Conservation (phyloP, 2,113 vertebrate species). For the Oncorhynchus mykiss region DNA sequence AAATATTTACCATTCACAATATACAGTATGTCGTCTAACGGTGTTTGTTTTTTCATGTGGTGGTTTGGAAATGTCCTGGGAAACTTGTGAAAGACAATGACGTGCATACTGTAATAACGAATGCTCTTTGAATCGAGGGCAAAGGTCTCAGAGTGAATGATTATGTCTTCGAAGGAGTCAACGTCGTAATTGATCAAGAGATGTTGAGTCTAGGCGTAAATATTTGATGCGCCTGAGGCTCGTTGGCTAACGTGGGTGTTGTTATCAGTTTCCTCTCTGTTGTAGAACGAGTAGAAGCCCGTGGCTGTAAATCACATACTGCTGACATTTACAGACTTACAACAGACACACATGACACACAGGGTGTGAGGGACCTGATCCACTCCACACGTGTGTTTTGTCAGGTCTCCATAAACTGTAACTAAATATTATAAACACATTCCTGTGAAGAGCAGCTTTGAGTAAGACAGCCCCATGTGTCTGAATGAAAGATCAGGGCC, state of each 20-base stretch:
- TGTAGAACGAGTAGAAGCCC: conserved; percentile 26
- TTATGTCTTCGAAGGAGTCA: not conserved
- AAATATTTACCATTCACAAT: not conserved
- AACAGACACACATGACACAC: conserved; percentile 39
- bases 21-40: not conserved
- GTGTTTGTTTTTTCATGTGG: not conserved
- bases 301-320: not conserved
- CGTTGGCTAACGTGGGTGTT: not conserved
- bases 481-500: conserved; percentile 20
- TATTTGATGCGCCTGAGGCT: not conserved
- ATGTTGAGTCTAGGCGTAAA: not conserved
- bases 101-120: not conserved
- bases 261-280: conserved; percentile 31
- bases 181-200: not conserved
- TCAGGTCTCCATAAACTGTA: conserved; percentile 58
- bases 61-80: not conserved
- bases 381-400: conserved; percentile 42
- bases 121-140: not conserved
- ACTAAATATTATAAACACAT: conserved; percentile 66
- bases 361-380: conserved; percentile 32
- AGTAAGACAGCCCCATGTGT: conserved; percentile 33
- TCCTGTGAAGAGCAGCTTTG: conserved; percentile 41
- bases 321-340: not conserved
- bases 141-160: not conserved
- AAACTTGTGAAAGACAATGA: not conserved